Conservation (phyloP, 2,888 invertebrate genomes). For the Volucella bombylans region DNA sequence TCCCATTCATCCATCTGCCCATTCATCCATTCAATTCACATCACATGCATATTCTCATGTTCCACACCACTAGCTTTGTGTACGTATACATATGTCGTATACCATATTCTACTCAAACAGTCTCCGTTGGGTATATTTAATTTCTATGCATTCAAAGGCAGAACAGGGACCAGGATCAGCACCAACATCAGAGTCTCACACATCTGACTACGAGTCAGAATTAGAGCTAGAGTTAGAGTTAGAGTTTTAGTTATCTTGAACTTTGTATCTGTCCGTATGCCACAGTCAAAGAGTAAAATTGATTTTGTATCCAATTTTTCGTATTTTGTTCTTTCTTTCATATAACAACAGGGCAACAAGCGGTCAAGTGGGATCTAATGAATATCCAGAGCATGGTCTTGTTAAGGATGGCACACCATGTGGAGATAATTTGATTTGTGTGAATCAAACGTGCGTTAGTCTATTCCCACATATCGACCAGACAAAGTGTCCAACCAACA, state of each 20-base stretch:
- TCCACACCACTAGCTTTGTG: slow-evolving; percentile 23
- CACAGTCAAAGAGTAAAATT: slow-evolving; percentile 54
- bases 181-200: no score
- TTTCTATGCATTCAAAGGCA: no score
- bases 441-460: slow-evolving; percentile 95
- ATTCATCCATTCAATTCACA: slow-evolving; percentile 17
- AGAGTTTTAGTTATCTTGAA: background rate
- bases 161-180: no score
- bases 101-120: no score
- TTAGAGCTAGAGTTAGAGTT: no score
- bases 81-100: no score
- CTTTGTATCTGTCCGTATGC: background rate
- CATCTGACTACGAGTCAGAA: no score
- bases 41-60: slow-evolving; percentile 19
- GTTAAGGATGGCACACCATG: slow-evolving; percentile 97
- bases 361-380: slow-evolving; percentile 86
- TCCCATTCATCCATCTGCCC: background rate
- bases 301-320: slow-evolving; percentile 56
- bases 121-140: no score
- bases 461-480: slow-evolving; percentile 92
- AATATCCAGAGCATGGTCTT: slow-evolving; percentile 91
- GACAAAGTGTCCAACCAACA: slow-evolving; percentile 94
- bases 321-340: slow-evolving; percentile 27
- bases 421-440: slow-evolving; percentile 95
- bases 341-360: slow-evolving; percentile 86